Conservation (phyloP, 2,888 invertebrate genomes). For the Drosophila pullipes region DNA sequence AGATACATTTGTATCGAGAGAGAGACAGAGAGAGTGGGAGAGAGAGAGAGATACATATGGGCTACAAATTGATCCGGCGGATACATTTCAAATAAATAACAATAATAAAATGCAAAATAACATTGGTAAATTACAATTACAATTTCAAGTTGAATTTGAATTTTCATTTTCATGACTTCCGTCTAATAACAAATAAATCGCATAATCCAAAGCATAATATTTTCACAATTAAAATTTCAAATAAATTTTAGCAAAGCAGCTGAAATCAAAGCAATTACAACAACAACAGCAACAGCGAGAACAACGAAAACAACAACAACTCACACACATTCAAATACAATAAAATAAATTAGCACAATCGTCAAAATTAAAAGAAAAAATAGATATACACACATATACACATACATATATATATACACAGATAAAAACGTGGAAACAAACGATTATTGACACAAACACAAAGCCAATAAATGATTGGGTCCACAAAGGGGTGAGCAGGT, state of each 20-base stretch:
- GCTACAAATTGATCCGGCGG: conserved; percentile 73
- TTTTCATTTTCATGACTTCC: conserved; percentile 75
- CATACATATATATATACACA: background rate
- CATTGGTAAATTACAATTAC: conserved; percentile 64
- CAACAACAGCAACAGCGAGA: conserved; percentile 17
- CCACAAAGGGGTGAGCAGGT: background rate
- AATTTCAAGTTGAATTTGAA: conserved; percentile 36
- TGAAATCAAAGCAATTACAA: conserved; percentile 76
- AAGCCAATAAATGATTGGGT: conserved; percentile 65
- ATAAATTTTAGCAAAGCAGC: conserved; percentile 76
- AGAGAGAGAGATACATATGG: conserved; percentile 1
- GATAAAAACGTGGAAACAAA: conserved; percentile 9
- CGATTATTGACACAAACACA: conserved; percentile 77
- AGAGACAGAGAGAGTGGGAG: background rate
- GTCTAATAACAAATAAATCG: conserved; percentile 82
- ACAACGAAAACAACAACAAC: conserved; percentile 22
- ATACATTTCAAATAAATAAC: conserved; percentile 79
- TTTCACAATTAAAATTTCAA: conserved; percentile 82
- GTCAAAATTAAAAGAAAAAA: conserved; percentile 37
- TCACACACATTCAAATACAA: conserved; percentile 47
- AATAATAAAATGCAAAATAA: conserved; percentile 56
- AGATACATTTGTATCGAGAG: background rate
- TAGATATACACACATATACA: background rate
- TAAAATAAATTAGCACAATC: conserved; percentile 79
- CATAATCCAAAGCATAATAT: conserved; percentile 81